These are phyloP conservation scores for Cavia aperea DNA, from an alignment of 2,113 vertebrate species.

Conservation along the genomic window DNA sequence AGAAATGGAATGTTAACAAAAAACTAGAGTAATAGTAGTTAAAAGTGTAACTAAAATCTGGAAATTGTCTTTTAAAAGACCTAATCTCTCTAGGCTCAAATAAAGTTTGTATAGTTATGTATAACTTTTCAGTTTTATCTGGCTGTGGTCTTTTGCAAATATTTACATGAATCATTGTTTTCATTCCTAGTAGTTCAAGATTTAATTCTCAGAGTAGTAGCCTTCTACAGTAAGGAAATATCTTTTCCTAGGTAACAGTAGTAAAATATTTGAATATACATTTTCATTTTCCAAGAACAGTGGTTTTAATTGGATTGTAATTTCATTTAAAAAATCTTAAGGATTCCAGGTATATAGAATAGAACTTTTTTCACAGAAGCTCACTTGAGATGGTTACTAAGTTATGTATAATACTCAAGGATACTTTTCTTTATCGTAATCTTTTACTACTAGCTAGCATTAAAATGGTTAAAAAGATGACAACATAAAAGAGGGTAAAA, in stretches of 20 bases:
- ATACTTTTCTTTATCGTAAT: constrained; percentile 19
- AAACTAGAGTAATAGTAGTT: constrained; percentile 15
- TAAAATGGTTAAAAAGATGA: constrained; percentile 31
- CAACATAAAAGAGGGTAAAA: neutral
- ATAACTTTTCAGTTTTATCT: constrained; percentile 30
- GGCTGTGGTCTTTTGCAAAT: constrained; percentile 42
- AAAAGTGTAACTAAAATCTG: constrained; percentile 30
- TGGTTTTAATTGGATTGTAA: constrained; percentile 16
- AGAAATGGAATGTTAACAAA: constrained; percentile 42
- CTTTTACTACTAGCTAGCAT: constrained; percentile 25
- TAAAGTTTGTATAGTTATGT: constrained; percentile 25
- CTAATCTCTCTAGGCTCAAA: constrained; percentile 17
- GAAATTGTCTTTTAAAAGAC: constrained; percentile 35
- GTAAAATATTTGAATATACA: constrained; percentile 17
- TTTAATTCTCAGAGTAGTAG: constrained; percentile 36
- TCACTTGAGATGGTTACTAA: constrained; percentile 10
- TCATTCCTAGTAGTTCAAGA: constrained; percentile 10
- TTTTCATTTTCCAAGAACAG: constrained; percentile 27
- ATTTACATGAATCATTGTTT: constrained; percentile 21
- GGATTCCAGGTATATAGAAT: neutral
- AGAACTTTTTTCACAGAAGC: constrained; percentile 13
- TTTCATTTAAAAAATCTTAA: constrained; percentile 36
- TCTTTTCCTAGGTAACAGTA: constrained; percentile 9
- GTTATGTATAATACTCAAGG: neutral
- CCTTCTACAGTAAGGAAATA: constrained; percentile 6